Conservation (phyloP, 2,888 invertebrate species). For the Anoplius nigerrimus region DNA sequence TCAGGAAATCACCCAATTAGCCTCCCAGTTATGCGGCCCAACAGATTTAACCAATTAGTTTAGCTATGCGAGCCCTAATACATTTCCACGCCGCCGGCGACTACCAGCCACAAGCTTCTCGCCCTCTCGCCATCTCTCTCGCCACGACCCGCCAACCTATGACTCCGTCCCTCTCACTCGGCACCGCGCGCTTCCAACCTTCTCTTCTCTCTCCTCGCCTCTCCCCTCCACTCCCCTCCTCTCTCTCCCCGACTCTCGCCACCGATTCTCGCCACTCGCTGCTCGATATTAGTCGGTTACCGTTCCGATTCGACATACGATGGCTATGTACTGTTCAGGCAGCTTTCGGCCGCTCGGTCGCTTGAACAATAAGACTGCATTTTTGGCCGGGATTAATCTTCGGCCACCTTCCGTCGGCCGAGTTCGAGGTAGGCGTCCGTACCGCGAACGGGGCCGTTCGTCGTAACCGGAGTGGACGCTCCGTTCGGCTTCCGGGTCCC, state of each 20-base stretch:
- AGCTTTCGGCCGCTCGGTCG: neutral
- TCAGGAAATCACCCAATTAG: conserved; percentile 76
- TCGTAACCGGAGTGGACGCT: conserved; percentile 29
- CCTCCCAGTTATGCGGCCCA: conserved; percentile 75
- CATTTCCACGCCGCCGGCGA: conserved; percentile 68
- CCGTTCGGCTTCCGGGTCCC: conserved; percentile 42
- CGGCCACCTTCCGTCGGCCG: conserved; percentile 12
- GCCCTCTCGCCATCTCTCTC: conserved; percentile 21
- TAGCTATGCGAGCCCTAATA: conserved; percentile 74
- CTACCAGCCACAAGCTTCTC: conserved; percentile 51
- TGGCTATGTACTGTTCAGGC: too few relatives aligned
- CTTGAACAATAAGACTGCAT: too few relatives aligned
- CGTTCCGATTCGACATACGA: neutral
- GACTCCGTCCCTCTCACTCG: conserved; percentile 31
- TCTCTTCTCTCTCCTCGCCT: conserved; percentile 12
- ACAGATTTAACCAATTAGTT: conserved; percentile 76
- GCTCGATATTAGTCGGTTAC: conserved; percentile 21
- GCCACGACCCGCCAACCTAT: neutral
- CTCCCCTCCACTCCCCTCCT: too few relatives aligned
- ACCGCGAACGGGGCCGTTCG: conserved; percentile 24
- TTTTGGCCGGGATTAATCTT: neutral
- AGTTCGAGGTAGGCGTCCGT: conserved; percentile 9
- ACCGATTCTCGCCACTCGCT: neutral
- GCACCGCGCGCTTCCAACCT: conserved; percentile 21
- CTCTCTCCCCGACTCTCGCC: neutral